Conservation (phyloP, 2,888 invertebrate species). For the Chrysomela aeneicollis region DNA sequence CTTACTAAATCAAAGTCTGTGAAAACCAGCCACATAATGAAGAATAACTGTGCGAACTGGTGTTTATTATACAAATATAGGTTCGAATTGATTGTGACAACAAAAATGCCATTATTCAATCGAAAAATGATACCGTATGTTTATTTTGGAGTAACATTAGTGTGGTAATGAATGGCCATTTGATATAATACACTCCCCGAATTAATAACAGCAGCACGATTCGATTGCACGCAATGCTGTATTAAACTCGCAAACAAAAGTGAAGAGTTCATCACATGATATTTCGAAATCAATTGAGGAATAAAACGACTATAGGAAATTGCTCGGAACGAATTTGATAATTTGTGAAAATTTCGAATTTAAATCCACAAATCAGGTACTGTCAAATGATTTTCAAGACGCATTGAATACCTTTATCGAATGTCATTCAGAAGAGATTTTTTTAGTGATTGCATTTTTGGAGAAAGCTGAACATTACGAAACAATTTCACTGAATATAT, state of each 20-base stretch:
- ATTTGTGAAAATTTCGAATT: no score
- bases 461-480: no score
- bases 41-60: neutral
- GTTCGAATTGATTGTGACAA: constrained; percentile 20
- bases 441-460: no score
- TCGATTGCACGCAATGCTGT: constrained; percentile 36
- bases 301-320: neutral
- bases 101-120: constrained; percentile 35
- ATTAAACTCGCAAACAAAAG: constrained; percentile 17
- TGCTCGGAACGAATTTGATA: no score
- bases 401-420: no score
- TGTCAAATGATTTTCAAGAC: no score
- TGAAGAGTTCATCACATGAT: neutral
- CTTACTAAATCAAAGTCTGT: no score
- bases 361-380: no score
- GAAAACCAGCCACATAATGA: no score
- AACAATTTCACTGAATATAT: no score
- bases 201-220: constrained; percentile 38
- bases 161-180: constrained; percentile 35
- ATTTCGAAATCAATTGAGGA: neutral
- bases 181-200: constrained; percentile 42
- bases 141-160: constrained; percentile 35
- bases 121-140: constrained; percentile 36
- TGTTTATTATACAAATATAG: neutral
- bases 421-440: no score